phyloP scores from a whole-genome alignment of 2,113 vertebrate genomes.

The Regulus satrapa region DNA sequence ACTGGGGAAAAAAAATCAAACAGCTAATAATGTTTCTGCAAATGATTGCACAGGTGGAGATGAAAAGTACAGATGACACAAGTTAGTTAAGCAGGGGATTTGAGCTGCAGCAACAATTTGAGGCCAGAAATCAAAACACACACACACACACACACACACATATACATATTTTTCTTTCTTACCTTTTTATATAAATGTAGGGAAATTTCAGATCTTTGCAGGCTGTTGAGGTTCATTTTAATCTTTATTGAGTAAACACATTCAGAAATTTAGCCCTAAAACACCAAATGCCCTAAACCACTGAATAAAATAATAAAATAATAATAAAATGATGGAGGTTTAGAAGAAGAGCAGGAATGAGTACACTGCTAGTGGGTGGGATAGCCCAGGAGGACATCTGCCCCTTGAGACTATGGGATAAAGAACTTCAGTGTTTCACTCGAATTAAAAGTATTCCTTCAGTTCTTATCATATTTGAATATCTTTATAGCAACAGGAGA shows the following conservation, averaged over 20 bases:
- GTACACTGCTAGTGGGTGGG: neutral
- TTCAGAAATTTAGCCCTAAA: neutral
- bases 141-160: too few species aligned
- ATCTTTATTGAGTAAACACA: neutral
- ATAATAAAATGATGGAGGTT: neutral
- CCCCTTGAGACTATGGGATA: neutral
- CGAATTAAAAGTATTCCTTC: neutral
- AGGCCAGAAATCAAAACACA: neutral
- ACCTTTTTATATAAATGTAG: neutral
- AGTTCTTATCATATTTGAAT: neutral
- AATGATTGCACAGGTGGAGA: slow-evolving; percentile 59
- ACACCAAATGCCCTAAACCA: neutral
- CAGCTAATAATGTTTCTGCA: slow-evolving; percentile 60
- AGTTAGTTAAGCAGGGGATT: slow-evolving; percentile 23
- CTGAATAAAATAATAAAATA: neutral
- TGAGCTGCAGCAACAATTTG: neutral
- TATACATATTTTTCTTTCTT: neutral
- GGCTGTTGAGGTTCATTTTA: neutral
- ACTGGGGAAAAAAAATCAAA: slow-evolving; percentile 21
- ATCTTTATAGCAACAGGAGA: neutral
- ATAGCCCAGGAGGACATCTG: neutral
- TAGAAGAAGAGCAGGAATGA: neutral
- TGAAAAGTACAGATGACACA: slow-evolving; percentile 50
- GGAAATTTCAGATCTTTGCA: neutral
- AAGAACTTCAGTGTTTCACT: neutral